These are phyloP conservation scores for Stenodera caucasica DNA, from an alignment of 2,888 invertebrate species.

Conservation along the genomic window DNA sequence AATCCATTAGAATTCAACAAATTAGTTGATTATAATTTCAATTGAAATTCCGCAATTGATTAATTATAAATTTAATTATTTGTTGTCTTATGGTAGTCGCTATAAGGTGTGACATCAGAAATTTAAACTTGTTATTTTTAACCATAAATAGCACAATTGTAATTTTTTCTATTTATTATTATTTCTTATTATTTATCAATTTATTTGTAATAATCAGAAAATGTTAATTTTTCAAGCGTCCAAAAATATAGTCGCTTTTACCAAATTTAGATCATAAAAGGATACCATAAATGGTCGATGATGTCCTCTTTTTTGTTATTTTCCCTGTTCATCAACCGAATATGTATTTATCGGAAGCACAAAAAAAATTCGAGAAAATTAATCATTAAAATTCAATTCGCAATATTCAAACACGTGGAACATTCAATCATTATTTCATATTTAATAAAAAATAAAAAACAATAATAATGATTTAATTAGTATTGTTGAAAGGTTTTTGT, in stretches of 20 bases:
- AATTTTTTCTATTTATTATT: background rate
- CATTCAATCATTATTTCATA: background rate
- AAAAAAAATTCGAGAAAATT: background rate
- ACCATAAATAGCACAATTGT: background rate
- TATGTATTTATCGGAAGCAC: background rate
- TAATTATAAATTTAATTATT: background rate
- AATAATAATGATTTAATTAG: no score
- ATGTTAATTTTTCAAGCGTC: background rate
- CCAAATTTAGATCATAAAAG: background rate
- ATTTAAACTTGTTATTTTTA: background rate
- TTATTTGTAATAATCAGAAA: background rate
- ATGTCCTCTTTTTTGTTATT: background rate
- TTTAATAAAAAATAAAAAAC: background rate
- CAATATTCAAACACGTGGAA: no score
- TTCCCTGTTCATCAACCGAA: background rate
- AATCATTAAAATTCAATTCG: background rate
- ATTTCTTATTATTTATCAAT: constrained; percentile 4
- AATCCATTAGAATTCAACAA: background rate
- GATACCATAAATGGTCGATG: background rate
- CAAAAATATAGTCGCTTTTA: background rate
- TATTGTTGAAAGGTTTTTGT: background rate
- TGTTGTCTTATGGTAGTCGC: background rate
- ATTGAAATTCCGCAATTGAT: background rate
- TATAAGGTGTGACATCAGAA: background rate
- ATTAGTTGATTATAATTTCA: background rate